Conservation (phyloP, 2,113 vertebrate genomes). For the Delphinus delphis region DNA sequence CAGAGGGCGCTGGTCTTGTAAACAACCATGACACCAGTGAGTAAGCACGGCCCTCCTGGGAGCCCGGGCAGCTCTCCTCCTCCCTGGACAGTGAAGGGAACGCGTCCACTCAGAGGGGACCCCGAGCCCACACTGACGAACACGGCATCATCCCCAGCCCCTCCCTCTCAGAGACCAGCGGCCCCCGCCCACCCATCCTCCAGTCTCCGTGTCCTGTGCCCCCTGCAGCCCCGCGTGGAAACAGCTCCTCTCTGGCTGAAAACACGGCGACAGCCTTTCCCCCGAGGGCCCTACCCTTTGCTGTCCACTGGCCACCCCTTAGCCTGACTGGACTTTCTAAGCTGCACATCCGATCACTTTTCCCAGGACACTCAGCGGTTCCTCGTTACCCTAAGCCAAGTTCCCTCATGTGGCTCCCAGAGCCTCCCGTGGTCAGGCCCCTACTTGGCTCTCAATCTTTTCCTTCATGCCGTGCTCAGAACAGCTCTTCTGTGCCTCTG, state of each 20-base stretch:
- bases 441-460: rapidly evolving
- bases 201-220: not conserved
- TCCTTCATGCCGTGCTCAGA: too few relatives aligned
- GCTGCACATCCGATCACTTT: not conserved
- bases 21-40: not conserved
- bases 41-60: not conserved
- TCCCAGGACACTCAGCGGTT: not conserved
- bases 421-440: not conserved
- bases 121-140: not conserved
- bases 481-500: too few relatives aligned
- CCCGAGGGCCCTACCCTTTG: not conserved
- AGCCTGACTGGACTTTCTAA: not conserved
- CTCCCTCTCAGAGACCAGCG: not conserved
- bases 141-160: rapidly evolving
- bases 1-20: not conserved
- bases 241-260: too few relatives aligned
- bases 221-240: too few relatives aligned
- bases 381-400: not conserved
- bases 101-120: not conserved
- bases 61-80: not conserved
- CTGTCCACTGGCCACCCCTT: too few relatives aligned
- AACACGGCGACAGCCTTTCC: rapidly evolving
- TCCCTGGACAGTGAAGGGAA: not conserved
- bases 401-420: not conserved
- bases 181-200: rapidly evolving